phyloP scores from a whole-genome alignment of 2,797 vertebrate genomes.

The Melopsittacus undulatus region DNA sequence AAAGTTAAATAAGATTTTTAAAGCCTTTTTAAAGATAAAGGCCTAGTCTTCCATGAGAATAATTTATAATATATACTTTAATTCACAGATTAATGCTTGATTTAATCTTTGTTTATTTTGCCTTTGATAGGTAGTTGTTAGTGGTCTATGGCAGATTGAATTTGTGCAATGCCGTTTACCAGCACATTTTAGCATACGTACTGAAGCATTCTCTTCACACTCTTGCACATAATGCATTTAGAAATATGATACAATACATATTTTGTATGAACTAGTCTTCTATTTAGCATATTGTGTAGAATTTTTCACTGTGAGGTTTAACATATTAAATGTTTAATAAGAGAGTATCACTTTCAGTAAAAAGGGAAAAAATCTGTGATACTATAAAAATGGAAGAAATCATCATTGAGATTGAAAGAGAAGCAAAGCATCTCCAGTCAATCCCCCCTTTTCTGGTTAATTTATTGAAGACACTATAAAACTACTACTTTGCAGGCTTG shows the following conservation, averaged over 20 bases:
- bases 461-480: background rate
- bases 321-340: background rate
- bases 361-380: background rate
- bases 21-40: background rate
- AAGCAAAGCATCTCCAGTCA: background rate
- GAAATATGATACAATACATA: background rate
- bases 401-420: background rate
- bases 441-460: background rate
- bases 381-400: background rate
- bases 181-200: background rate
- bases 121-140: background rate
- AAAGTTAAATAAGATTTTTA: background rate
- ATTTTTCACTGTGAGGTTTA: background rate
- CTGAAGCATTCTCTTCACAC: background rate
- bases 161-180: background rate
- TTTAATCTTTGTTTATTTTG: background rate
- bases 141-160: background rate
- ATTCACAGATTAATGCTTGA: background rate
- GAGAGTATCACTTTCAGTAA: background rate
- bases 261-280: background rate
- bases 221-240: background rate
- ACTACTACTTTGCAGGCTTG: background rate
- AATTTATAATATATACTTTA: background rate
- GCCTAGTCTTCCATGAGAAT: background rate
- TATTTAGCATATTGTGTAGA: background rate